phyloP scores from a whole-genome alignment of 1,140 invertebrate species.

The Apis dorsata region DNA sequence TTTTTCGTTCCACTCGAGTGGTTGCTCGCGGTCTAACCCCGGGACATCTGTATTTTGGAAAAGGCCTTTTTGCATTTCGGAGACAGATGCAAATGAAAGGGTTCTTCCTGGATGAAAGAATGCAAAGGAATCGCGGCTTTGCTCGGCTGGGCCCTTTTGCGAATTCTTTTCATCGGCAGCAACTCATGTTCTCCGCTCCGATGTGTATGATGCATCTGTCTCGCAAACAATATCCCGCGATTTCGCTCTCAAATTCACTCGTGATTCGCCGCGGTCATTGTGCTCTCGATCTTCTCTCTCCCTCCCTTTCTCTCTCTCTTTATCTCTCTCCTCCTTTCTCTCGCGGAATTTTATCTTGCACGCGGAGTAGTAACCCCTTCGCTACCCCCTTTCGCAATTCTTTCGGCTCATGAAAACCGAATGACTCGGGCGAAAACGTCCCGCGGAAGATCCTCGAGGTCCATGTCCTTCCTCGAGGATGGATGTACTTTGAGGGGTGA shows the following conservation, averaged over 20 bases:
- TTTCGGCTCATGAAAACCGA: conserved; percentile 22
- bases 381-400: conserved; percentile 37
- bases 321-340: background rate
- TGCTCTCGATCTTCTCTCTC: conserved; percentile 32
- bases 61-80: conserved; percentile 69
- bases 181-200: conserved; percentile 40
- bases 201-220: conserved; percentile 61
- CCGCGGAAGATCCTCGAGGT: background rate
- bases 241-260: conserved; percentile 60
- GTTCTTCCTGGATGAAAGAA: conserved; percentile 67
- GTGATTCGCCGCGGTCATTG: conserved; percentile 59
- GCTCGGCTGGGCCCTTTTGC: conserved; percentile 58
- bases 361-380: conserved; percentile 31
- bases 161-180: conserved; percentile 58
- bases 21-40: conserved; percentile 46
- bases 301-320: conserved; percentile 1
- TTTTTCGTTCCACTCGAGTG: conserved; percentile 72
- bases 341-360: conserved; percentile 36
- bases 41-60: conserved; percentile 74
- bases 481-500: too few species aligned
- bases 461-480: background rate
- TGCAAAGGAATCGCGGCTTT: conserved; percentile 61
- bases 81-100: conserved; percentile 75
- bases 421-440: background rate
- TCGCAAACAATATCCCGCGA: conserved; percentile 62